A percentile compares a stretch with the other conserved stretches of the same genome.
Evolutionary conservation across 2,797 vertebrate genomes (phyloP).

Genomic region (Cynodonichthys magdalenae): DNA sequence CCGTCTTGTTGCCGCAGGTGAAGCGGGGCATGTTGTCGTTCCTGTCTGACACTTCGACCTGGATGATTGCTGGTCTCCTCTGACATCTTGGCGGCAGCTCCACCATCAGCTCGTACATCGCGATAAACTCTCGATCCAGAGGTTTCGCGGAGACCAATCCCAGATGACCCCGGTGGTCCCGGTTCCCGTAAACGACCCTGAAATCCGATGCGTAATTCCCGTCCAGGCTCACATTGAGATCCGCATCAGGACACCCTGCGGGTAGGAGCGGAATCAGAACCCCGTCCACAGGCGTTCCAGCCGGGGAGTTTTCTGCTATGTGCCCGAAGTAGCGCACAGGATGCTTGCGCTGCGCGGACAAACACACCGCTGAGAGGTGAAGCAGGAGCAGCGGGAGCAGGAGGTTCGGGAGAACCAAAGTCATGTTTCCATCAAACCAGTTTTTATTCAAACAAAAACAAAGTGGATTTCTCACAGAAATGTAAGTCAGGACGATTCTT

Average conservation of each 20-base stretch:
- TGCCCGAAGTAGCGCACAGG: slow-evolving; percentile 56
- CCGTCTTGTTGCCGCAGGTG: slow-evolving; percentile 43
- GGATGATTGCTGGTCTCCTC: slow-evolving; percentile 48
- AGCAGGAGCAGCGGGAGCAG: slow-evolving; percentile 46
- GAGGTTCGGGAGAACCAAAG: slow-evolving; percentile 32
- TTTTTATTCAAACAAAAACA: slow-evolving; percentile 17
- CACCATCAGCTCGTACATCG: slow-evolving; percentile 73
- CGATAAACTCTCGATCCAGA: slow-evolving; percentile 78
- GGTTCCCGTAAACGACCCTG: slow-evolving; percentile 53
- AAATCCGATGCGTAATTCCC: slow-evolving; percentile 74
- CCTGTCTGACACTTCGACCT: slow-evolving; percentile 76
- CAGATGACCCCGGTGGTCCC: slow-evolving; percentile 39
- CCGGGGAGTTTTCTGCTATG: slow-evolving; percentile 71
- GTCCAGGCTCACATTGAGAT: slow-evolving; percentile 47
- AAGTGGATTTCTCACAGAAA: background rate
- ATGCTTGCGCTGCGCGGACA: slow-evolving; percentile 37
- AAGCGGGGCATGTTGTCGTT: slow-evolving; percentile 80
- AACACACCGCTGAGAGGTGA: slow-evolving; percentile 35
- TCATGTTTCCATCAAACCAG: slow-evolving; percentile 75
- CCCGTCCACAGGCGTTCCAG: slow-evolving; percentile 69
- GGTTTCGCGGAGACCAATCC: slow-evolving; percentile 72
- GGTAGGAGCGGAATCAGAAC: slow-evolving; percentile 51
- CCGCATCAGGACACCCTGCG: slow-evolving; percentile 45
- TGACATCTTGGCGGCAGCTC: slow-evolving; percentile 56
- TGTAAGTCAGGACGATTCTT: background rate